phyloP scores from a whole-genome alignment of 1,140 invertebrate species.

The Chionoecetes opilio region DNA sequence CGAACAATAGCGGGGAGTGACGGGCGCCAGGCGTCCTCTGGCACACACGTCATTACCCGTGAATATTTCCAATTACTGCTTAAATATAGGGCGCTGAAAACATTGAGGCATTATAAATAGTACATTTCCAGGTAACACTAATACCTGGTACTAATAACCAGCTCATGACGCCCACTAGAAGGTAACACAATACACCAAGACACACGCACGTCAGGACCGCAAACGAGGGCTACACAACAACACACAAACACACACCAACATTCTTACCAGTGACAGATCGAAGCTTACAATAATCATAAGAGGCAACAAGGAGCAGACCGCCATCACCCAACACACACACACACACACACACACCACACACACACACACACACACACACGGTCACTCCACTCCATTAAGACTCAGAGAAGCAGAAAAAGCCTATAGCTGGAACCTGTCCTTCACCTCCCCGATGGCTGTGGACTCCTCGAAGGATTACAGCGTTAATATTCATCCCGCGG shows the following conservation, averaged over 20 bases:
- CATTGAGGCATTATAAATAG: background rate
- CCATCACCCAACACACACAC: background rate
- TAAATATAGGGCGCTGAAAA: background rate
- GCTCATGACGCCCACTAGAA: background rate
- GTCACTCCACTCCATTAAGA: background rate
- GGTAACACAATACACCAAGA: background rate
- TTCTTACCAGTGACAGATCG: too few species aligned
- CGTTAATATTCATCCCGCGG: slow-evolving; percentile 18
- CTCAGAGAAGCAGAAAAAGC: background rate
- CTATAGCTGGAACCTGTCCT: too few species aligned
- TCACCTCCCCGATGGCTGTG: background rate
- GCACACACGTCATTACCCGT: background rate
- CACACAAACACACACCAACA: background rate
- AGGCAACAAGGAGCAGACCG: background rate
- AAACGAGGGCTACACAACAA: background rate
- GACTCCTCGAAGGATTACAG: background rate
- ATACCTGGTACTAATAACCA: too few species aligned
- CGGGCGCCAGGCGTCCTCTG: background rate
- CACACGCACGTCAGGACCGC: background rate
- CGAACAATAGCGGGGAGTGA: background rate
- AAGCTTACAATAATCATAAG: background rate
- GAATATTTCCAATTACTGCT: background rate
- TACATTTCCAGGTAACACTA: background rate
- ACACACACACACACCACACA: slow-evolving; percentile 42
- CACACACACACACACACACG: slow-evolving; percentile 50